Conservation (phyloP, 2,797 vertebrate genomes). For the Leptatherina wallacei region DNA sequence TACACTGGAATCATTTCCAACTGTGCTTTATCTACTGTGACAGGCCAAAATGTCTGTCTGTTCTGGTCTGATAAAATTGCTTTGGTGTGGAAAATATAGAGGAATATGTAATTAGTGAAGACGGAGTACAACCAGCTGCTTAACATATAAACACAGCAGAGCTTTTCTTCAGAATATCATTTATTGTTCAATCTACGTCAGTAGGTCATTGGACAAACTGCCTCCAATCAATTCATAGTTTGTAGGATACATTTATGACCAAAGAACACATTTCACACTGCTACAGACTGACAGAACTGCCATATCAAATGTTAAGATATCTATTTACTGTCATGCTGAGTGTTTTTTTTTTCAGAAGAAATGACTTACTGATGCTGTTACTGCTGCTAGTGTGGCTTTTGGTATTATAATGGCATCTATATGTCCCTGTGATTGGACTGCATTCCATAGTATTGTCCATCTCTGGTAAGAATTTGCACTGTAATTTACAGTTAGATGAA, state of each 20-base stretch:
- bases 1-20: neutral
- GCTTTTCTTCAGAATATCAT: slow-evolving; percentile 78
- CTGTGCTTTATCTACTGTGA: neutral
- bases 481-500: slow-evolving; percentile 78
- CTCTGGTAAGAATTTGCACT: slow-evolving; percentile 76
- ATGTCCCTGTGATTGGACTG: slow-evolving; percentile 74
- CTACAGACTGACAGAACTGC: slow-evolving; percentile 85
- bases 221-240: slow-evolving; percentile 77
- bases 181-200: slow-evolving; percentile 86
- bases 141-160: slow-evolving; percentile 45
- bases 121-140: neutral
- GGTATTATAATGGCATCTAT: slow-evolving; percentile 83
- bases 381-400: slow-evolving; percentile 83
- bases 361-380: slow-evolving; percentile 81
- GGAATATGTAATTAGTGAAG: neutral
- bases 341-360: slow-evolving; percentile 77
- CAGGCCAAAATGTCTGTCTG: neutral
- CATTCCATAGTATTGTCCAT: slow-evolving; percentile 80
- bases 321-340: slow-evolving; percentile 87
- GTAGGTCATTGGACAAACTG: slow-evolving; percentile 78
- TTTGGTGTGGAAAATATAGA: neutral
- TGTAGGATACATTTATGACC: slow-evolving; percentile 85
- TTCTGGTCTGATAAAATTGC: neutral
- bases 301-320: slow-evolving; percentile 85
- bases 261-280: slow-evolving; percentile 85